phyloP scores from a whole-genome alignment of 2,888 invertebrate species.

The Lobophora halterata region DNA sequence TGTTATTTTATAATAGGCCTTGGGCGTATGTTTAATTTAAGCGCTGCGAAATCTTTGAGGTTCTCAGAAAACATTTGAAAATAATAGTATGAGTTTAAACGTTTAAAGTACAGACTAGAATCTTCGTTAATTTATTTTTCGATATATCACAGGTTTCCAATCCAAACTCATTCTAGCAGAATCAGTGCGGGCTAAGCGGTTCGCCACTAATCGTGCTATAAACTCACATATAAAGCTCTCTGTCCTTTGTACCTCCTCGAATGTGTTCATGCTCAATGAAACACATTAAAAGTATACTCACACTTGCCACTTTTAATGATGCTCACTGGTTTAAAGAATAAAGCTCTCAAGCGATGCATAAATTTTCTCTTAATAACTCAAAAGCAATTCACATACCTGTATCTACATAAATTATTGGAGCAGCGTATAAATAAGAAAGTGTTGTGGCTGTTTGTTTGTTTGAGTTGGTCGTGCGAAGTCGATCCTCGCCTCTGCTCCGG shows the following conservation, averaged over 20 bases:
- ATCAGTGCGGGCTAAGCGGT: conserved; percentile 40
- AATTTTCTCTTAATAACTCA: conserved; percentile 18
- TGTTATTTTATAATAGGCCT: conserved; percentile 55
- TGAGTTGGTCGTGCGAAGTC: conserved; percentile 20
- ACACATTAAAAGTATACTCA: conserved; percentile 37
- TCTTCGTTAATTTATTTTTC: conserved; percentile 7
- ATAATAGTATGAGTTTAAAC: conserved; percentile 11
- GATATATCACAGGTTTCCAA: conserved; percentile 17
- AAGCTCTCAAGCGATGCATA: conserved; percentile 28
- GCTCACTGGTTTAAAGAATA: conserved; percentile 37
- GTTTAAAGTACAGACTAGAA: conserved; percentile 2
- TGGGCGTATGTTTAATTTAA: conserved; percentile 55
- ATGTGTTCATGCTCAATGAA: conserved; percentile 33
- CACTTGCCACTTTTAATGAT: conserved; percentile 37
- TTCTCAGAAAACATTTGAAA: conserved; percentile 16
- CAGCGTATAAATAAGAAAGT: conserved; percentile 27
- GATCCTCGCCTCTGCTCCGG: conserved; percentile 27
- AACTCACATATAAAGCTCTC: conserved; percentile 35
- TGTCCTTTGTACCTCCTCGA: conserved; percentile 33
- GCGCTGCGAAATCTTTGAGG: conserved; percentile 29
- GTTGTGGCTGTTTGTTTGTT: conserved; percentile 26
- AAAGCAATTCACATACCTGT: conserved; percentile 19
- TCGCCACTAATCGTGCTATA: conserved; percentile 44
- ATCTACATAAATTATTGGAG: conserved; percentile 23
- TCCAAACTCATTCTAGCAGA: conserved; percentile 31